These are phyloP conservation scores for Diachrysia chrysitis DNA, from an alignment of 2,888 invertebrate genomes.

Conservation along the genomic window DNA sequence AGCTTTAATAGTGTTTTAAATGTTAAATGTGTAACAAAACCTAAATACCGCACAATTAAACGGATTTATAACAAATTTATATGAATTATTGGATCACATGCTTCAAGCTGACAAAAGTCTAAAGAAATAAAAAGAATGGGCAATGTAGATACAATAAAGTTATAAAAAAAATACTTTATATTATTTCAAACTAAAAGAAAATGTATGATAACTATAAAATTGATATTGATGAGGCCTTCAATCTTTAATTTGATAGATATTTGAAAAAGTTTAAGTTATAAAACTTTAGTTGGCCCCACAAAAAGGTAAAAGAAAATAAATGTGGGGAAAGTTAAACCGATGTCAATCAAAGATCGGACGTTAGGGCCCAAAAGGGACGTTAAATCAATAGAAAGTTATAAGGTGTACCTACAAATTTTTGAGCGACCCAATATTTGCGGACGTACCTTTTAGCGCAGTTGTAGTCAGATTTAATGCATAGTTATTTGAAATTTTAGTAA, in stretches of 20 bases:
- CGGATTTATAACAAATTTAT: too few species aligned
- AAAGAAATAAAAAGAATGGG: too few species aligned
- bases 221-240: constrained; percentile 26
- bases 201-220: constrained; percentile 10
- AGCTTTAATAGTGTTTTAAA: background rate
- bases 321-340: constrained; percentile 48
- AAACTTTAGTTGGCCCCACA: constrained; percentile 32
- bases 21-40: background rate
- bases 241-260: constrained; percentile 25
- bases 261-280: constrained; percentile 37
- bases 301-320: constrained; percentile 44
- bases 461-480: background rate
- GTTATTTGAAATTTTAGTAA: background rate
- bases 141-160: background rate
- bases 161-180: background rate
- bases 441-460: background rate
- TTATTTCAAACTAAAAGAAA: background rate
- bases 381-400: constrained; percentile 48
- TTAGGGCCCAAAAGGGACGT: constrained; percentile 35
- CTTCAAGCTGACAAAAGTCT: too few species aligned
- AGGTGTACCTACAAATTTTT: constrained; percentile 10
- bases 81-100: too few species aligned
- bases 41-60: background rate
- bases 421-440: background rate
- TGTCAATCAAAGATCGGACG: constrained; percentile 48